phyloP scores from a whole-genome alignment of 2,888 invertebrate genomes.

The Dasypolia templi region DNA sequence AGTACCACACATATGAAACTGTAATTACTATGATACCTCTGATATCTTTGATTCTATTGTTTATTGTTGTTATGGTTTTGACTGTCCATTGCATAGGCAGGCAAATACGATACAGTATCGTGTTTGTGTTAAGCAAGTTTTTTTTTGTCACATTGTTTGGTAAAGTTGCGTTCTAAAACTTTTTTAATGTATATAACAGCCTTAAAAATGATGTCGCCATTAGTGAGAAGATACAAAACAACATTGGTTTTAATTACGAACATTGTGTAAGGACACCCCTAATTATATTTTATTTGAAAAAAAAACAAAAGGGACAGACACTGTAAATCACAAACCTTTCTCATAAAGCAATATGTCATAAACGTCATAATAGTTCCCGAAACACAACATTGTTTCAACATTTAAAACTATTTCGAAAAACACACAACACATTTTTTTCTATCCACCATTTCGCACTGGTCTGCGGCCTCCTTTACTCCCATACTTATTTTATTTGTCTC shows the following conservation, averaged over 20 bases:
- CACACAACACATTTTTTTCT: conserved; percentile 47
- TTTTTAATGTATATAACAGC: neutral
- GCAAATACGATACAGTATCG: no score
- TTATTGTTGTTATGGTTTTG: no score
- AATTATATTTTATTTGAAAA: conserved; percentile 33
- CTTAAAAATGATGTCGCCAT: conserved; percentile 6
- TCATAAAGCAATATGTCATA: conserved; percentile 46
- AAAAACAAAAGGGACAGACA: conserved; percentile 16
- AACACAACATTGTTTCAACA: conserved; percentile 51
- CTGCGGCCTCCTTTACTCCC: conserved; percentile 60
- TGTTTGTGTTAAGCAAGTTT: no score
- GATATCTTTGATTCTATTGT: no score
- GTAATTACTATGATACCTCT: no score
- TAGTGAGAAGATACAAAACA: neutral
- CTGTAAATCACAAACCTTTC: conserved; percentile 35
- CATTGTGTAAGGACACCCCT: conserved; percentile 9
- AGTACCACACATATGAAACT: no score
- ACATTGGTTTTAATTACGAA: conserved; percentile 14
- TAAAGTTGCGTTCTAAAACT: no score
- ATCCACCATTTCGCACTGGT: conserved; percentile 58
- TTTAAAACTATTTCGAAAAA: conserved; percentile 33
- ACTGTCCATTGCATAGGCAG: no score
- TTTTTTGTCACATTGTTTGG: no score
- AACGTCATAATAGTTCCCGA: conserved; percentile 46
- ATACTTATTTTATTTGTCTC: conserved; percentile 69